Evolutionary conservation across 2,888 invertebrate genomes (phyloP).

Genomic region (Alviniconcha strummeri): DNA sequence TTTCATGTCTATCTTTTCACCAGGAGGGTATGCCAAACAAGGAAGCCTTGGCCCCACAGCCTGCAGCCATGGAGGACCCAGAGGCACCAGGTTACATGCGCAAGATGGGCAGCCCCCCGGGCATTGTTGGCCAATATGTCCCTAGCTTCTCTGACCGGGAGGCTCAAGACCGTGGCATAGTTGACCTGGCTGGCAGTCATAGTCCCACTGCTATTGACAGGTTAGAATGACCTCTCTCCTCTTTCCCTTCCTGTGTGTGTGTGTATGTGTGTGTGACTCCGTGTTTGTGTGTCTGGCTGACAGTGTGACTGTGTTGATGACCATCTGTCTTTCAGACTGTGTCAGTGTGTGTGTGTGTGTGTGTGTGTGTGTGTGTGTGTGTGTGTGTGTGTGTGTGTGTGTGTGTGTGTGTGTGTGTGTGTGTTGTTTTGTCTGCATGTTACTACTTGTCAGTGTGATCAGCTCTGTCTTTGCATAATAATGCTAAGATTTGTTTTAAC

Average conservation of each 20-base stretch:
- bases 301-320: too few relatives aligned
- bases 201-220: conserved; percentile 24
- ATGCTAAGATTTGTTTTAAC: too few relatives aligned
- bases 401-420: background rate
- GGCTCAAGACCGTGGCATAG: background rate
- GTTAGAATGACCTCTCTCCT: background rate
- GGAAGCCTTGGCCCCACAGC: background rate
- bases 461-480: too few relatives aligned
- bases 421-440: too few relatives aligned
- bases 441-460: too few relatives aligned
- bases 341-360: conserved; percentile 1
- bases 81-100: conserved; percentile 44
- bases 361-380: conserved; percentile 1
- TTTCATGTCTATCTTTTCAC: too few relatives aligned
- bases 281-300: too few relatives aligned
- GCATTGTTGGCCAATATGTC: conserved; percentile 28
- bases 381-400: background rate
- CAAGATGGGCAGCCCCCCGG: conserved; percentile 50
- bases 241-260: background rate
- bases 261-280: conserved; percentile 5
- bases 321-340: background rate
- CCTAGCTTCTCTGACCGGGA: background rate
- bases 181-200: background rate
- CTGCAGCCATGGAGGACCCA: conserved; percentile 31
- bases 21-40: background rate